phyloP scores from a whole-genome alignment of 2,113 vertebrate species.

The Mesocricetus auratus region DNA sequence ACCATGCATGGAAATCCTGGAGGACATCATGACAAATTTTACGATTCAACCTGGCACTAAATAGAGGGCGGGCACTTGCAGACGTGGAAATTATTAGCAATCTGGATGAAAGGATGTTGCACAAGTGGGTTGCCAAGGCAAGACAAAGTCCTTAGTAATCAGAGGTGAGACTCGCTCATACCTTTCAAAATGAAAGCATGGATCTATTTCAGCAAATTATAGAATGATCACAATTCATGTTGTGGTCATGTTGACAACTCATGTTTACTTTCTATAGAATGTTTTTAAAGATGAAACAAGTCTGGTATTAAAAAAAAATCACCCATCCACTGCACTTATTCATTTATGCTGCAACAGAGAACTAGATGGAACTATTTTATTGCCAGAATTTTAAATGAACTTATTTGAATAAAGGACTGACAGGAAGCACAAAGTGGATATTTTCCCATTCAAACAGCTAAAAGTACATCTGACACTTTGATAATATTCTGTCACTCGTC shows the following conservation, averaged over 20 bases:
- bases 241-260: neutral
- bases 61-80: neutral
- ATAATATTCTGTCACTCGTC: neutral
- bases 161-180: conserved; percentile 12
- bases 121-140: conserved; percentile 21
- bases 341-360: conserved; percentile 16
- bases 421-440: conserved; percentile 3
- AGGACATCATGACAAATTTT: neutral
- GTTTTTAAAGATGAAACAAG: conserved; percentile 27
- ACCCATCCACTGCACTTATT: neutral
- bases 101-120: conserved; percentile 29
- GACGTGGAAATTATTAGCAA: conserved; percentile 29
- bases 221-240: neutral
- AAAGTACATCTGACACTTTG: neutral
- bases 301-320: conserved; percentile 13
- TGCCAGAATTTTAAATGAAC: conserved; percentile 41
- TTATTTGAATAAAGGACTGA: conserved; percentile 30
- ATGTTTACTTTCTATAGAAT: neutral
- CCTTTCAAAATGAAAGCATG: neutral
- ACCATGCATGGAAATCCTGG: neutral
- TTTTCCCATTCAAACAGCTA: neutral
- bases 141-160: conserved; percentile 5
- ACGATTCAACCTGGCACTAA: neutral
- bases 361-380: neutral
- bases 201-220: conserved; percentile 19